Conservation (phyloP, 2,888 invertebrate genomes). For the Neoascia interrupta region DNA sequence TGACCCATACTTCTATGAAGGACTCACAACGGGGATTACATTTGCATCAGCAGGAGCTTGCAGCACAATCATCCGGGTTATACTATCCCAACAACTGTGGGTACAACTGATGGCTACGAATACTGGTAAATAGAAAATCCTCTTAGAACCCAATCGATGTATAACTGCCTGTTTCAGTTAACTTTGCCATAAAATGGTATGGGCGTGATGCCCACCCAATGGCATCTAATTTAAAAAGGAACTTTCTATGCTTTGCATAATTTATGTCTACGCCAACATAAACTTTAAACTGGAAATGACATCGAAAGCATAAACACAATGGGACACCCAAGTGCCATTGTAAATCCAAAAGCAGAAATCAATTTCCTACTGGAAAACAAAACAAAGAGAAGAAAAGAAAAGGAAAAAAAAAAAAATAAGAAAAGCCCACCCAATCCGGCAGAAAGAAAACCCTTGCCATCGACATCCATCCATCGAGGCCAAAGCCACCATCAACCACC, state of each 20-base stretch:
- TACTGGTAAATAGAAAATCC: neutral
- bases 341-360: slow-evolving; percentile 44
- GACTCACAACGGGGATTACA: slow-evolving; percentile 1
- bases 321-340: slow-evolving; percentile 27
- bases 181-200: too few relatives aligned
- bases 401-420: neutral
- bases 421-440: slow-evolving; percentile 1
- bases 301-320: slow-evolving; percentile 22
- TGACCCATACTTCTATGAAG: too few relatives aligned
- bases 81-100: neutral
- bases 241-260: slow-evolving; percentile 37
- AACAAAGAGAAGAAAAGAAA: neutral
- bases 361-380: slow-evolving; percentile 37
- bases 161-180: neutral
- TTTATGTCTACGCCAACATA: slow-evolving; percentile 32
- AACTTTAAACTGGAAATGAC: slow-evolving; percentile 32
- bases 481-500: neutral
- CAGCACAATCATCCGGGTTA: slow-evolving; percentile 3
- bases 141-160: neutral
- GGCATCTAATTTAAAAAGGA: slow-evolving; percentile 8
- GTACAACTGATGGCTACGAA: neutral
- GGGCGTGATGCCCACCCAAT: too few relatives aligned
- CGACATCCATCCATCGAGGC: neutral
- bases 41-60: slow-evolving; percentile 1
- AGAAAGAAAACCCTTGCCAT: neutral